Conservation (phyloP, 2,797 vertebrate genomes). For the Acanthiza pusilla region DNA sequence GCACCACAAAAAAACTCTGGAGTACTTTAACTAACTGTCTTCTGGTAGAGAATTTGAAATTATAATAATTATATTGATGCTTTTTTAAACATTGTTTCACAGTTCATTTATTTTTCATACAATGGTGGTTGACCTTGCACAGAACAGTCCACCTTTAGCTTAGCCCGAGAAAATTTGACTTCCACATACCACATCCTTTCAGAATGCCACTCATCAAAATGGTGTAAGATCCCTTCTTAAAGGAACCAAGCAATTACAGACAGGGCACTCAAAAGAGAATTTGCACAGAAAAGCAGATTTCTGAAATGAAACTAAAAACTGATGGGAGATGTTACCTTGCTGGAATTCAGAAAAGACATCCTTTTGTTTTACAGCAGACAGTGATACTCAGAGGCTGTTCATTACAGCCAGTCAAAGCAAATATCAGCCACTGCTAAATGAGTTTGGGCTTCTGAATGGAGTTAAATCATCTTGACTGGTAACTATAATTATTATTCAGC, state of each 20-base stretch:
- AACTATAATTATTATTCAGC: conserved; percentile 4
- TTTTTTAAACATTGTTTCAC: background rate
- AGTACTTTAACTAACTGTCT: background rate
- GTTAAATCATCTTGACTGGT: conserved; percentile 1
- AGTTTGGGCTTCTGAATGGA: background rate
- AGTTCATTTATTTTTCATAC: background rate
- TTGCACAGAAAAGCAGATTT: background rate
- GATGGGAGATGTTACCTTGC: background rate
- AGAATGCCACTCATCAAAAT: background rate
- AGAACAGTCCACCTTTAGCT: background rate
- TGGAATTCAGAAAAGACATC: background rate
- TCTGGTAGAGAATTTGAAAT: background rate
- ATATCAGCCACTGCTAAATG: background rate
- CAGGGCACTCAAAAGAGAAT: background rate
- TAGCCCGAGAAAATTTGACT: background rate
- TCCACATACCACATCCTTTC: background rate
- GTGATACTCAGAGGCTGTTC: background rate
- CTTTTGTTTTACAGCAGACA: background rate
- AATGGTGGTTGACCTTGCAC: background rate
- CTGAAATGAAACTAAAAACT: background rate
- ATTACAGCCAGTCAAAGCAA: background rate
- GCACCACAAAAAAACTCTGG: background rate
- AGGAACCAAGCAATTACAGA: background rate
- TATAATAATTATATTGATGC: background rate
- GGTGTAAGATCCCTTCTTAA: background rate